A percentile compares a stretch with the other conserved stretches of the same genome.
phyloP scores from a whole-genome alignment of 1,140 invertebrate genomes.

The Drosophila bocqueti region DNA sequence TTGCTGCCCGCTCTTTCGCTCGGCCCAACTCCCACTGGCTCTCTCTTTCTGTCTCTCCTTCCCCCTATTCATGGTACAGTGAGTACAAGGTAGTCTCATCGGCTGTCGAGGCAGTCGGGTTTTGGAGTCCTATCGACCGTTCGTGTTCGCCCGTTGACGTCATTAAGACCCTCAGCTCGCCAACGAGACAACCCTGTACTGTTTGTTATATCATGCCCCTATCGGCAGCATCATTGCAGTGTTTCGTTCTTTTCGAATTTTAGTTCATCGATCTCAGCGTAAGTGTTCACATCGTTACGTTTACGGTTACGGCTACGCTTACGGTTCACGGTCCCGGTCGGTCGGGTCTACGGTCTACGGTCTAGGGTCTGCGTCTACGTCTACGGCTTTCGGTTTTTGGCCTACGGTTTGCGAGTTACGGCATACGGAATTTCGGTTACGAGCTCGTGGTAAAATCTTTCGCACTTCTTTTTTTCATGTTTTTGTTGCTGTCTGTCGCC shows the following conservation, averaged over 20 bases:
- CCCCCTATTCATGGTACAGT: not conserved
- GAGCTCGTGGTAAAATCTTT: conserved; percentile 30
- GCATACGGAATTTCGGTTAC: conserved; percentile 8
- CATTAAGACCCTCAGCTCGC: not conserved
- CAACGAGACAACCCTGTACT: conserved; percentile 1
- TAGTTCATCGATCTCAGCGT: conserved; percentile 82
- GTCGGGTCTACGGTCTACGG: not conserved
- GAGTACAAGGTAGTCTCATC: conserved; percentile 1
- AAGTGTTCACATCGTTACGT: conserved; percentile 66
- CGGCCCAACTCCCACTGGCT: conserved; percentile 10
- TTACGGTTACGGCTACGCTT: conserved; percentile 8
- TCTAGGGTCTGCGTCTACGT: not conserved
- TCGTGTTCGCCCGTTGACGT: not conserved
- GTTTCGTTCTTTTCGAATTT: conserved; percentile 31
- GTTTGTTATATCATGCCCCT: conserved; percentile 6
- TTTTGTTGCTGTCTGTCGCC: conserved; percentile 8
- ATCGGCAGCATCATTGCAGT: conserved; percentile 19
- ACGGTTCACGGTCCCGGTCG: conserved; percentile 19
- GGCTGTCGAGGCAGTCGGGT: not conserved
- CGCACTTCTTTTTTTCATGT: conserved; percentile 16
- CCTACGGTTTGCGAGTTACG: conserved; percentile 10
- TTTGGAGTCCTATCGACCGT: not conserved
- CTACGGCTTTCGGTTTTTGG: conserved; percentile 4
- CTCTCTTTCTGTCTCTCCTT: conserved; percentile 7
- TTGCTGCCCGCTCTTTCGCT: conserved; percentile 40